phyloP scores from a whole-genome alignment of 2,113 vertebrate genomes.

The Hemiprocne comata region DNA sequence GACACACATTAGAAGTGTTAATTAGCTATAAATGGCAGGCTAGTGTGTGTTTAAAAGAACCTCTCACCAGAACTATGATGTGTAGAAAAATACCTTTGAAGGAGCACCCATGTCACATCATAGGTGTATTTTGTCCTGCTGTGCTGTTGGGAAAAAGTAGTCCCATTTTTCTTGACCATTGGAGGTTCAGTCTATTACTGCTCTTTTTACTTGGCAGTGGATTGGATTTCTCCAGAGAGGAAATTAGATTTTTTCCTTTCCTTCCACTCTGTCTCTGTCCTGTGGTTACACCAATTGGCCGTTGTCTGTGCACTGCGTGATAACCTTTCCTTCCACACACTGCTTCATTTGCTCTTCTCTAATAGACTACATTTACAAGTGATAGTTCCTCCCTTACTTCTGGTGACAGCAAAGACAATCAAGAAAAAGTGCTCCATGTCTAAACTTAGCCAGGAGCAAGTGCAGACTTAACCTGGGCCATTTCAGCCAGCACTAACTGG shows the following conservation, averaged over 20 bases:
- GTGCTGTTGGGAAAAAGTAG: neutral
- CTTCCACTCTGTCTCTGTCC: constrained; percentile 11
- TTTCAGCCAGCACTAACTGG: neutral
- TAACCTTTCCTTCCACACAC: neutral
- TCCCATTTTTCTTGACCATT: neutral
- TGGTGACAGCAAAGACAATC: neutral
- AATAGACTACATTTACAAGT: neutral
- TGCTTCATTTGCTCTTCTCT: constrained; percentile 13
- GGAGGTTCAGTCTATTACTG: constrained; percentile 43
- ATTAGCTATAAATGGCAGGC: neutral
- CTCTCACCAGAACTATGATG: neutral
- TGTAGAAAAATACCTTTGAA: neutral
- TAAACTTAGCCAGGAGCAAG: neutral
- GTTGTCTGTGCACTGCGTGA: neutral
- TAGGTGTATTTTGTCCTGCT: neutral
- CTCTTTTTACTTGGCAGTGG: neutral
- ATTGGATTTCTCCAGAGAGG: constrained; percentile 47
- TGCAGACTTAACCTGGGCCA: neutral
- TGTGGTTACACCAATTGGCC: neutral
- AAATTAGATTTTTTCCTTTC: constrained; percentile 52
- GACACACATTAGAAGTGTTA: neutral
- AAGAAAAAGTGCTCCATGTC: neutral
- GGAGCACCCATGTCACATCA: neutral
- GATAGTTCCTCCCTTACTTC: neutral
- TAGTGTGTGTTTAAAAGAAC: neutral